Conservation (phyloP, 2,888 invertebrate genomes). For the Lycocerus yunnanus region DNA sequence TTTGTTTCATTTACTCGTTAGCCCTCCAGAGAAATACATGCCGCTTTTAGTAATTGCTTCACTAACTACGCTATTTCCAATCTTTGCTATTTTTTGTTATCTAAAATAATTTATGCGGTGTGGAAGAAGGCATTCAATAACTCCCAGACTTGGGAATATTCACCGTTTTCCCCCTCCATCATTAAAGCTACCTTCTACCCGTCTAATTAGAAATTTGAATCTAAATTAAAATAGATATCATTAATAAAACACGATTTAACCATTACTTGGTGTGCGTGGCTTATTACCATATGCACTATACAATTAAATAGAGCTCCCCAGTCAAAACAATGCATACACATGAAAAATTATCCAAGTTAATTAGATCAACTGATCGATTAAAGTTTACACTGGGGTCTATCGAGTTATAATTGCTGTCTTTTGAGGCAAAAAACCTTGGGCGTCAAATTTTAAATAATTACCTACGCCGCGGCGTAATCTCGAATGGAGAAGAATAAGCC, state of each 20-base stretch:
- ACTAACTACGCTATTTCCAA: neutral
- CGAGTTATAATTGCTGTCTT: neutral
- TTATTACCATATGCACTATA: neutral
- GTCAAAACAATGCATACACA: neutral
- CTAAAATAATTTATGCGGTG: neutral
- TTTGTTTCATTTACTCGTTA: neutral
- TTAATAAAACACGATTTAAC: neutral
- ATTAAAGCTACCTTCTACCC: neutral
- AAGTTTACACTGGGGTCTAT: neutral
- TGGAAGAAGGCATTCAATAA: neutral
- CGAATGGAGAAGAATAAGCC: neutral
- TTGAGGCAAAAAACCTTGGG: neutral
- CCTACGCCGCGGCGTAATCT: neutral
- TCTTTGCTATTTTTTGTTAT: neutral
- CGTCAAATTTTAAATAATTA: neutral
- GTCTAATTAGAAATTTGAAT: neutral
- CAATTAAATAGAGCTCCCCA: neutral
- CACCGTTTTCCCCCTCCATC: neutral
- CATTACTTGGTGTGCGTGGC: neutral
- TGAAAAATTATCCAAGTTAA: neutral
- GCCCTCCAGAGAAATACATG: neutral
- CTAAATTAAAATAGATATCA: neutral
- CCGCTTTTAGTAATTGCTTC: neutral
- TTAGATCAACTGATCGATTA: neutral
- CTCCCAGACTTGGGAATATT: neutral